Evolutionary conservation across 1,140 invertebrate genomes (phyloP), one percentile per base, ranked within the genome.

Genomic region (Marisa cornuarietis): DNA sequence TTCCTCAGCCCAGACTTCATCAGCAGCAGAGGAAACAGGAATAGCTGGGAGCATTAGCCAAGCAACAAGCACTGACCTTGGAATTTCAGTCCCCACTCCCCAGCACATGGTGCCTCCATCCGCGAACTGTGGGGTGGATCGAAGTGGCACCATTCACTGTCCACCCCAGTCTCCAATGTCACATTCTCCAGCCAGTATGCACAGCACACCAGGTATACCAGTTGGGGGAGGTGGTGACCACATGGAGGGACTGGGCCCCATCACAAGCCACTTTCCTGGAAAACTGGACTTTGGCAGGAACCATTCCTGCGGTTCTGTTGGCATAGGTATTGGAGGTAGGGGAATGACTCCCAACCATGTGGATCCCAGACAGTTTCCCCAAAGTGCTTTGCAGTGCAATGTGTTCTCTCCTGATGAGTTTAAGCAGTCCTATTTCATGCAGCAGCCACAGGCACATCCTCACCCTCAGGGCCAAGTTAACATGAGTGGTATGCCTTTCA

Each of bases 251-350:
- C 54, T 81, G 18, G 80, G 79, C 54, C 80, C 83, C 22, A 81
- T 83, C 61, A 79, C 76, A 52, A 79, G 77, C 71, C 79, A 79
- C 58, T 78, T 81, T 62, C 61, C 80, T 9, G 71, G 52, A 18
- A 85, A 85, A 69, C 51, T 85, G 66, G 82, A 85, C 72, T 77
- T 82, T 42, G 83, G 82, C 61, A 13, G 76, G 6, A 77, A 77
- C 51, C 76, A 51, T 51, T 13, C 65, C 65, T 18, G 76, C 26
- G 14, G 65, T 24, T 58, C 61, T 51, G 26, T 13, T 22, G 74
- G 62, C 31, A 42, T 77, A 16, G 54, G 71, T 49, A 73, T 73
- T 13, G 63, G 63, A 8, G 13, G 31, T n/a, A 51, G 63, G 11
- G 62, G 42, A 14, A 51, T 77, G 65, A 68, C 49, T 42, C 31